Conservation (phyloP, 2,888 invertebrate genomes). For the Glyphotaelius pellucidus region DNA sequence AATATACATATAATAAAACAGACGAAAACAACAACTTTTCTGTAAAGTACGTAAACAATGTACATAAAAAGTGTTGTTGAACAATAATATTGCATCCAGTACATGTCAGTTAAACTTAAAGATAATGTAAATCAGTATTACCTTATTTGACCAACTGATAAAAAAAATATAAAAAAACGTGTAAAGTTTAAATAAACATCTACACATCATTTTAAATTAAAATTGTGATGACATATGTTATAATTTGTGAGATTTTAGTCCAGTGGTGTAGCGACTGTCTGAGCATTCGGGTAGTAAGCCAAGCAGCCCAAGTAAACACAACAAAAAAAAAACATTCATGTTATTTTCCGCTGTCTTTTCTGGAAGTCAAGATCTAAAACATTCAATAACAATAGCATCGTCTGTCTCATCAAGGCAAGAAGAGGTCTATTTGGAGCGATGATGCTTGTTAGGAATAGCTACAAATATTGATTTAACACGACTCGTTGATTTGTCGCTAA, state of each 20-base stretch:
- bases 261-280: background rate
- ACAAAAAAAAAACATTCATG: background rate
- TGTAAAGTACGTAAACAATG: slow-evolving; percentile 24
- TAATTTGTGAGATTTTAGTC: background rate
- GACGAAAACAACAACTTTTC: background rate
- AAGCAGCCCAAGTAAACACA: no score
- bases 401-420: background rate
- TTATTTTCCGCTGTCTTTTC: background rate
- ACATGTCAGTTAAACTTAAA: slow-evolving; percentile 23
- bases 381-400: background rate
- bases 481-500: background rate
- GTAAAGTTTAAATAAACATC: background rate
- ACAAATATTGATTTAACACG: background rate
- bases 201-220: background rate
- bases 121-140: background rate
- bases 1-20: background rate
- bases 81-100: slow-evolving; percentile 25
- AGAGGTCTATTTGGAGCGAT: background rate
- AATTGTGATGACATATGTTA: background rate
- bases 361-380: background rate
- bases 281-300: background rate
- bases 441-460: background rate
- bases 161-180: slow-evolving; percentile 6
- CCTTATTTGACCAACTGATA: background rate
- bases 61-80: background rate